phyloP scores from a whole-genome alignment of 2,113 vertebrate species.

The Condylura cristata region DNA sequence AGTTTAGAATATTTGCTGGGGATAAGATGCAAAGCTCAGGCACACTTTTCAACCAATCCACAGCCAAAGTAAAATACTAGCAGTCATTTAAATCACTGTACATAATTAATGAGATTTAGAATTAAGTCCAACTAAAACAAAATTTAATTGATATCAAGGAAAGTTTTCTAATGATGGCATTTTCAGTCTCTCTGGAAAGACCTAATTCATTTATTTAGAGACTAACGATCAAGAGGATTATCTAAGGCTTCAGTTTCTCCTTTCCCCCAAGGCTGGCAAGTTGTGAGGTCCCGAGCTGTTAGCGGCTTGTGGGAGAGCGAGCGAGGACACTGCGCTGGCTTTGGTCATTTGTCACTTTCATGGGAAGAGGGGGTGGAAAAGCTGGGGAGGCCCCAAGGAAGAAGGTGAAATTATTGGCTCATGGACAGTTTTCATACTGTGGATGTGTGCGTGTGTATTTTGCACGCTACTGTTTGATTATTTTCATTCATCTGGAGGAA shows the following conservation, averaged over 20 bases:
- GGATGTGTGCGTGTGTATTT: neutral
- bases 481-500: neutral
- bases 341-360: neutral
- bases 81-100: constrained; percentile 42
- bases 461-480: neutral
- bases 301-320: neutral
- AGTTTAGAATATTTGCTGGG: neutral
- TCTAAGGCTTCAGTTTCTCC: constrained; percentile 18
- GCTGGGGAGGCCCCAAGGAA: neutral
- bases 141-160: constrained; percentile 47
- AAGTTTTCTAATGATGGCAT: constrained; percentile 14
- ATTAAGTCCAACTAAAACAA: constrained; percentile 59
- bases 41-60: neutral
- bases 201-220: constrained; percentile 29
- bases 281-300: neutral
- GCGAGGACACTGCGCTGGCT: rapidly evolving
- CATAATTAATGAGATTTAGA: constrained; percentile 54
- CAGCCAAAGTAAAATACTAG: constrained; percentile 34
- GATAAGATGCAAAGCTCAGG: constrained; percentile 21
- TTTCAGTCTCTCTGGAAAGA: constrained; percentile 48
- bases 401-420: neutral
- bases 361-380: neutral
- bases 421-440: neutral
- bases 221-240: constrained; percentile 54
- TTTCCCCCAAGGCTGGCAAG: neutral